Base-by-base conservation (phyloP, 1,140 invertebrate species). In the Cydia strobilella region DNA sequence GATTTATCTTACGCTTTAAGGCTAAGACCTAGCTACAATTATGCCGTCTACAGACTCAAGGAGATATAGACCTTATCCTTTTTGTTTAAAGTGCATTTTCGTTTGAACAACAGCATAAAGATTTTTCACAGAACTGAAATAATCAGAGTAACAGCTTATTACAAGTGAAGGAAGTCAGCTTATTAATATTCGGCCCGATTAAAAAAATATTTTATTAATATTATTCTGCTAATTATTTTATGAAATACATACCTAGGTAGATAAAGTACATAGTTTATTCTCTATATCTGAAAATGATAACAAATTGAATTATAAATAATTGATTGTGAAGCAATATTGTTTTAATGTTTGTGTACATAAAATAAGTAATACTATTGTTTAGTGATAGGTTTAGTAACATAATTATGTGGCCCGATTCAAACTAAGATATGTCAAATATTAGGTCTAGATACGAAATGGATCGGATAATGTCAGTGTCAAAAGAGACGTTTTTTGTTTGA, bases 301-400 rank as follows among this genome's bases (percentile, higher is more conserved):
- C 35, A 66, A 66, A 66, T 31, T 42, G 3, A 69, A 65, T 31
- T 35, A 18, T 39, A 69, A 39, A 12, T 65, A 35, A 65, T 35
- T 31, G 25, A 65, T 69, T 35, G 10, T 27, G 25, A 72, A 72
- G 71, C 71, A 72, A 72, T 72, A 72, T 51, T 42, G 71, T 27
- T 72, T 72, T 72, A 72, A 51, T 72, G 23, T 72, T 72, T 72
- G 71, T 72, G 45, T 72, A 72, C 48, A 72, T 72, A 72, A 45
- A 48, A 66, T 25, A 66, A 66, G 2, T 35, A 69, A 42, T 42
- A 35, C 3, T n/a, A 69, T 20, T 18, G n/a, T 69, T 69, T 69
- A 69, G 31, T 69, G 18, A 18, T 69, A 69, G 65, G 35, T 69
- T 18, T 39, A 42, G n/a, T 69, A 18, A 66, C 13, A 31, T 31